Percentiles rank a stretch among this genome's conserved stretches.
Evolutionary conservation across 92 coral and sea anemone genomes (phyloP).

Genomic region (Desmophyllum pertusum): DNA sequence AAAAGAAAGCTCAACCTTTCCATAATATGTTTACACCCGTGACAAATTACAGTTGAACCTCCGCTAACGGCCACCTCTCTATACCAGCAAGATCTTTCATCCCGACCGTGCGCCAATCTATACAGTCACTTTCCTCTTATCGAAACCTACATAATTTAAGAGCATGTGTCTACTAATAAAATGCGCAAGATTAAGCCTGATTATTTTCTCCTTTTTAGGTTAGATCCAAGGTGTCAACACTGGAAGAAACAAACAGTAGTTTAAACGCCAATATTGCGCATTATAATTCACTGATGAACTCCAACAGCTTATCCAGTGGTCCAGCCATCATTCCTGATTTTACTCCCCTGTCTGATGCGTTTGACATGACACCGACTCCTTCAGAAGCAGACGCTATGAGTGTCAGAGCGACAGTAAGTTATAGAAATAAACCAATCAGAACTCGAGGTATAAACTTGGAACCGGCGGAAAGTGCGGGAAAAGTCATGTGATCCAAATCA

Average conservation of each 20-base stretch:
- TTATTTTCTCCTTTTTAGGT: constrained; percentile 50
- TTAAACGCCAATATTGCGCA: constrained; percentile 88
- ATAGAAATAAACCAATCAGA: neutral
- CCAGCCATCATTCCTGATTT: constrained; percentile 88
- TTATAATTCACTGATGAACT: constrained; percentile 92
- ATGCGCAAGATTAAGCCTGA: neutral
- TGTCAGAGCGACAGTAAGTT: constrained; percentile 96
- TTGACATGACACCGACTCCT: constrained; percentile 98
- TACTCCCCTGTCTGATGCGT: constrained; percentile 89
- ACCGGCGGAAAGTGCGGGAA: neutral
- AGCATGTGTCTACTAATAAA: neutral
- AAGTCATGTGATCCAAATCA: neutral
- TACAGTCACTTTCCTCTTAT: no score
- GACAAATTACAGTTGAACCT: no score
- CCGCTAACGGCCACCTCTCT: no score
- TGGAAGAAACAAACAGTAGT: constrained; percentile 89
- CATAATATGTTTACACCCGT: no score
- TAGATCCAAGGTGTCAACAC: constrained; percentile 80
- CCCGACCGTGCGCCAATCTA: no score
- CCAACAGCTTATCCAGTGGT: constrained; percentile 70
- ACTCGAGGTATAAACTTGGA: neutral
- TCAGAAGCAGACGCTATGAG: constrained; percentile 99
- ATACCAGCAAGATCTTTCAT: no score
- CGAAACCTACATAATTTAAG: no score
- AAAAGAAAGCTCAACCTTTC: neutral